Evolutionary conservation across 2,797 vertebrate species (phyloP), one percentile per base, ranked within the genome.

Genomic region (Buceros bicornis): DNA sequence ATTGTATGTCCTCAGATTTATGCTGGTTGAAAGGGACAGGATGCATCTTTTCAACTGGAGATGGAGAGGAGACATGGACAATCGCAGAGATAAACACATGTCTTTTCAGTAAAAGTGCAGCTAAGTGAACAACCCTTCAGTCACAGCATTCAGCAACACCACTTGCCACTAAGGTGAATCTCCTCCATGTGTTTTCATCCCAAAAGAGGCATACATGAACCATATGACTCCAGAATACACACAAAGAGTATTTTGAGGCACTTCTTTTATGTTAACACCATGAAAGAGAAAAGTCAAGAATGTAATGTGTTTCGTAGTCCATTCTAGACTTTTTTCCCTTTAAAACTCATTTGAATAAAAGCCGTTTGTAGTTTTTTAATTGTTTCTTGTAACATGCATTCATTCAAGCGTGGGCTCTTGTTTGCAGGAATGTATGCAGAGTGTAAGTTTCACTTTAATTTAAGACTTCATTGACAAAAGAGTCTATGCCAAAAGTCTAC

Each of bases 341-440:
- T 67, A 81, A 77, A 93, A 54, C 16, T 78, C 8, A 33, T 81
- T 84, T 87, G 40, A 93, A 50, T 91, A 88, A 91, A 88, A 87
- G 76, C 29, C 70, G 80, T 82, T 87, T 93, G 42, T 64, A 1
- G 40, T 47, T 72, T 57, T 74, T 76, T 21, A 16, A 43, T 79
- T 6, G 19, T 88, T 88, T 88, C 87, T 78, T 90, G 40, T 67
- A 89, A 81, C 33, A 90, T 69, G 50, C 53, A 92, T 96, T 95
- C 83, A 73, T 93, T 95, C 77, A 86, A 45, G 81, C 33, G 47
- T 95, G 91, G 85, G 80, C 90, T 93, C 73, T 89, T 94, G 64
- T 95, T 93, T 89, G 50, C 43, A 91, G 80, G 82, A 93, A 93
- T 89, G 83, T 71, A 71, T 16, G 2, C 45, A 71, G 58, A 90